These are phyloP conservation scores for Lasiurus cinereus DNA, from an alignment of 2,113 vertebrate species.

Conservation along the genomic window DNA sequence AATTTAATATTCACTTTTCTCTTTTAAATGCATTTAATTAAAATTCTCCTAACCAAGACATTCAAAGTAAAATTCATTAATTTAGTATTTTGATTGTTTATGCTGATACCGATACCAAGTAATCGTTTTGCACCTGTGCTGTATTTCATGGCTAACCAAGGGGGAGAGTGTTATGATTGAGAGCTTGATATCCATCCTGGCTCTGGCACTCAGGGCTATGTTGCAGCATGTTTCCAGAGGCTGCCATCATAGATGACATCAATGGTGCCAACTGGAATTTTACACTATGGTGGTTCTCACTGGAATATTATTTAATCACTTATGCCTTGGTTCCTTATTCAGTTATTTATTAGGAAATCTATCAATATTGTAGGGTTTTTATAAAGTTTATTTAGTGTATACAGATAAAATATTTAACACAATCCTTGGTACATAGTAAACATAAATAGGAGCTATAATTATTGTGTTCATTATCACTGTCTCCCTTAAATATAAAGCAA, in stretches of 20 bases:
- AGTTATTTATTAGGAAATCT: background rate
- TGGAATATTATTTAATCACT: background rate
- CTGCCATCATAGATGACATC: accelerated
- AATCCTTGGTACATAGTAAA: background rate
- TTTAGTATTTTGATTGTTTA: background rate
- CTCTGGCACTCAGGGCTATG: background rate
- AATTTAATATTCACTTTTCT: background rate
- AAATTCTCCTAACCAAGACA: background rate
- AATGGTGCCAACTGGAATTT: background rate
- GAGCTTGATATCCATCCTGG: background rate
- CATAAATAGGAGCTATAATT: background rate
- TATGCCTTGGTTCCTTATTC: background rate
- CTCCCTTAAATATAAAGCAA: background rate
- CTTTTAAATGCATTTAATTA: background rate
- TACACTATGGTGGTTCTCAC: background rate
- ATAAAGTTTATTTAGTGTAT: background rate
- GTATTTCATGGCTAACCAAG: background rate
- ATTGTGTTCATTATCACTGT: background rate
- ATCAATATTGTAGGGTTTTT: background rate
- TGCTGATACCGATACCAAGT: background rate
- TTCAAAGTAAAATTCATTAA: slow-evolving; percentile 11
- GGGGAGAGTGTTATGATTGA: background rate
- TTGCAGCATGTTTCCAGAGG: background rate
- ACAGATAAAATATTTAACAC: background rate
- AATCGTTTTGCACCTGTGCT: background rate